Conservation (phyloP, 1,140 invertebrate genomes). For the Lucilia cuprina region DNA sequence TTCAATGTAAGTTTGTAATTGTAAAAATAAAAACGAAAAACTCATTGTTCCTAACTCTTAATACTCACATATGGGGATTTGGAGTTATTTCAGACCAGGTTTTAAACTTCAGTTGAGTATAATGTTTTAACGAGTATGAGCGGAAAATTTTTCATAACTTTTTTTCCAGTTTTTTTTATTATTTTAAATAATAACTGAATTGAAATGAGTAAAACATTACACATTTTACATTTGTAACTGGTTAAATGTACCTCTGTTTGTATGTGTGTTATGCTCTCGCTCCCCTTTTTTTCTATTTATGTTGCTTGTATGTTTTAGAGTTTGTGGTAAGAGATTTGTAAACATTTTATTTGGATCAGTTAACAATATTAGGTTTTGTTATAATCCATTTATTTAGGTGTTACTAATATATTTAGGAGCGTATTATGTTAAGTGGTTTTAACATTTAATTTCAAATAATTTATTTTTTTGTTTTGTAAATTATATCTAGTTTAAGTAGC, state of each 20-base stretch:
- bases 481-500: not conserved
- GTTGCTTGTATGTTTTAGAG: not conserved
- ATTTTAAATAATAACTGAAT: not conserved
- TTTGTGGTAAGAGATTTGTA: not conserved
- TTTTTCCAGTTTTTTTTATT: not conserved
- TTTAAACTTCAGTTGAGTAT: no score
- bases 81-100: no score
- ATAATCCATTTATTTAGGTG: not conserved
- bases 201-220: not conserved
- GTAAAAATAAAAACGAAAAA: no score
- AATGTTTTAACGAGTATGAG: no score
- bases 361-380: not conserved
- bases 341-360: not conserved
- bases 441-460: not conserved
- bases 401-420: not conserved
- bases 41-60: no score
- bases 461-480: not conserved
- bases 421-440: not conserved
- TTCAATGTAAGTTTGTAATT: no score
- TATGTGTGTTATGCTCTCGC: not conserved
- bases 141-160: not conserved
- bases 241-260: not conserved
- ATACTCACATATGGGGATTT: no score
- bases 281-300: not conserved
- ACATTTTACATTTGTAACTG: not conserved